Conservation (phyloP, 53 echinoderm and acorn worm species). For the Temnopleurus reevesii region DNA sequence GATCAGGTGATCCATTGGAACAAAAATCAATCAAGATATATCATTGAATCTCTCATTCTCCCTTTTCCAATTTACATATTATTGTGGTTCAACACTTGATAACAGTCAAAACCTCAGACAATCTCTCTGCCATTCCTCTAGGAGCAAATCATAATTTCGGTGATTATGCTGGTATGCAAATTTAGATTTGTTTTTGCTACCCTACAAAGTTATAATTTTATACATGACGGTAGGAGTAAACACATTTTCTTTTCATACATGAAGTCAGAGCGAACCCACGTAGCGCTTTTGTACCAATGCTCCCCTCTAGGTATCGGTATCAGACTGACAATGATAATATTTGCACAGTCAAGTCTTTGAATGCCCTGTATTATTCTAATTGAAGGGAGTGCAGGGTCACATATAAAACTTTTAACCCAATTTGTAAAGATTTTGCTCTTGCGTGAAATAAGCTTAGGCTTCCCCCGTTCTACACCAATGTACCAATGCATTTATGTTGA, state of each 20-base stretch:
- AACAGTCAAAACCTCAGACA: background rate
- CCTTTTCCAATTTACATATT: background rate
- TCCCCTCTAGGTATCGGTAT: too few relatives aligned
- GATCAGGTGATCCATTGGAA: background rate
- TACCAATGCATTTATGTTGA: too few relatives aligned
- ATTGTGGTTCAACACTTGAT: slow-evolving; percentile 7
- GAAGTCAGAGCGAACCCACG: too few relatives aligned
- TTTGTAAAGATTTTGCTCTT: background rate
- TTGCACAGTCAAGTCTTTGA: background rate
- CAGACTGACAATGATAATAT: slow-evolving; percentile 15
- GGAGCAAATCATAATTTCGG: background rate
- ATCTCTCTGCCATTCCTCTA: background rate
- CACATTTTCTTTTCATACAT: too few relatives aligned
- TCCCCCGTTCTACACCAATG: background rate
- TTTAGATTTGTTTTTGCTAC: too few relatives aligned
- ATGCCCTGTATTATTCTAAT: background rate
- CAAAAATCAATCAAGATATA: background rate
- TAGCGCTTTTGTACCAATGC: too few relatives aligned
- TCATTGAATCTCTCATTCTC: background rate
- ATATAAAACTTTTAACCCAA: background rate
- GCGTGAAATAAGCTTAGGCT: background rate
- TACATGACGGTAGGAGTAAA: too few relatives aligned
- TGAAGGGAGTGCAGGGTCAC: background rate
- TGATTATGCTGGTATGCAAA: background rate
- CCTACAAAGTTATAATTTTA: too few relatives aligned